Evolutionary conservation across 2,113 vertebrate species (phyloP).

Genomic region (Neodontobutis hainanensis): DNA sequence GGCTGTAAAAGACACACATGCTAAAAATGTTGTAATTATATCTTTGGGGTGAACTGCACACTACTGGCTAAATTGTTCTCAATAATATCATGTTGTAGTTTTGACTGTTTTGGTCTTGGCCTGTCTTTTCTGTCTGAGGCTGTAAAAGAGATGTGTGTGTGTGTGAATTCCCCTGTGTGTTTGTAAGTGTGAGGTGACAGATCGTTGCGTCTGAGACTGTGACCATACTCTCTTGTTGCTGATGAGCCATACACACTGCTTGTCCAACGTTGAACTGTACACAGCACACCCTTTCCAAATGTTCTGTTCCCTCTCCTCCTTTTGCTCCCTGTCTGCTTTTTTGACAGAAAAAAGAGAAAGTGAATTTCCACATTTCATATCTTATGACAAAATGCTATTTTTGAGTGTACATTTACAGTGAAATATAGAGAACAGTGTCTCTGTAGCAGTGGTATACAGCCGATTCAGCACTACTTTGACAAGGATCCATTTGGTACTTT

Average conservation of each 20-base stretch:
- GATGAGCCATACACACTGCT: background rate
- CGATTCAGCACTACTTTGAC: slow-evolving; percentile 11
- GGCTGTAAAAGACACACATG: too few species aligned
- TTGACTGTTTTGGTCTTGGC: too few species aligned
- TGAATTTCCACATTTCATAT: slow-evolving; percentile 50
- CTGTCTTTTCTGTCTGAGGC: background rate
- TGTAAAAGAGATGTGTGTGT: slow-evolving; percentile 4
- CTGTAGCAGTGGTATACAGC: background rate
- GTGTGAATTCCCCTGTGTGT: slow-evolving; percentile 8
- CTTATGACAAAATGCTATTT: slow-evolving; percentile 32
- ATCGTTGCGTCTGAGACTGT: slow-evolving; percentile 23
- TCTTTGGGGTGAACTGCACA: too few species aligned
- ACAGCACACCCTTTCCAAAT: slow-evolving; percentile 23
- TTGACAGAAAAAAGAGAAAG: slow-evolving; percentile 54
- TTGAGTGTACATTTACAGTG: slow-evolving; percentile 8
- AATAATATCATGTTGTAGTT: too few species aligned
- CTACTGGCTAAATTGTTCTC: background rate
- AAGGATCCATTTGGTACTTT: slow-evolving; percentile 14
- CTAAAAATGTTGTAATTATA: too few species aligned
- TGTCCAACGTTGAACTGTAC: background rate
- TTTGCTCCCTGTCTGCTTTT: slow-evolving; percentile 34
- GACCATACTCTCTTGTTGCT: too few species aligned
- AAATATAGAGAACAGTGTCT: background rate
- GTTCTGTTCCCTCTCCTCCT: slow-evolving; percentile 20
- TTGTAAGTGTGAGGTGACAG: slow-evolving; percentile 49